Evolutionary conservation across 2,113 vertebrate genomes (phyloP).

Genomic region (Albula glossodonta): DNA sequence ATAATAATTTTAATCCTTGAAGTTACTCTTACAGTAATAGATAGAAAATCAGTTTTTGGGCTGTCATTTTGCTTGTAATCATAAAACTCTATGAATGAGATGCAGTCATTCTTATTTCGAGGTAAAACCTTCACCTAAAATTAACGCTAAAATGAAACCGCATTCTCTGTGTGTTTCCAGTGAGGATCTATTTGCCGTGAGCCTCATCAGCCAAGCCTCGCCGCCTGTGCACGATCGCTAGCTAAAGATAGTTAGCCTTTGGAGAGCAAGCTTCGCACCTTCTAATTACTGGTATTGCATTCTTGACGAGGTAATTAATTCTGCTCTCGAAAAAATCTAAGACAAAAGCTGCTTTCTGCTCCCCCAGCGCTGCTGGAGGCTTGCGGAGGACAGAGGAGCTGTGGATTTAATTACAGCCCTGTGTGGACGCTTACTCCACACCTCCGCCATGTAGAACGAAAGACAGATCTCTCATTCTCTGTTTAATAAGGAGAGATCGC

Average conservation of each 20-base stretch:
- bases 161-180: not conserved
- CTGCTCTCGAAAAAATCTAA: not conserved
- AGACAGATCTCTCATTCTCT: not conserved
- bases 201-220: not conserved
- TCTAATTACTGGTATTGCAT: constrained; percentile 13
- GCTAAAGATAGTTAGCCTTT: constrained; percentile 15
- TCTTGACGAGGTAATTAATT: constrained; percentile 24
- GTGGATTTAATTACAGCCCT: constrained; percentile 14
- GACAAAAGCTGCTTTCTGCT: not conserved
- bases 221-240: not conserved
- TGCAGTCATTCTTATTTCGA: not conserved
- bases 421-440: not conserved
- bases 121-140: not conserved
- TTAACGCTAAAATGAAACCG: not conserved
- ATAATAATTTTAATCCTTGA: too few species aligned
- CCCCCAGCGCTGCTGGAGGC: not conserved
- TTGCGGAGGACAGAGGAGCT: not conserved
- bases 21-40: too few species aligned
- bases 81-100: not conserved
- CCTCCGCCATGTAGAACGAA: not conserved
- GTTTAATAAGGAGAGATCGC: not conserved
- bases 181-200: not conserved
- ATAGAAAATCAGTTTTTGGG: not conserved
- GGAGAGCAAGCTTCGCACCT: not conserved
- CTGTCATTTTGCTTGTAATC: not conserved